Evolutionary conservation across 2,888 invertebrate species (phyloP).

Genomic region (Apamea anceps): DNA sequence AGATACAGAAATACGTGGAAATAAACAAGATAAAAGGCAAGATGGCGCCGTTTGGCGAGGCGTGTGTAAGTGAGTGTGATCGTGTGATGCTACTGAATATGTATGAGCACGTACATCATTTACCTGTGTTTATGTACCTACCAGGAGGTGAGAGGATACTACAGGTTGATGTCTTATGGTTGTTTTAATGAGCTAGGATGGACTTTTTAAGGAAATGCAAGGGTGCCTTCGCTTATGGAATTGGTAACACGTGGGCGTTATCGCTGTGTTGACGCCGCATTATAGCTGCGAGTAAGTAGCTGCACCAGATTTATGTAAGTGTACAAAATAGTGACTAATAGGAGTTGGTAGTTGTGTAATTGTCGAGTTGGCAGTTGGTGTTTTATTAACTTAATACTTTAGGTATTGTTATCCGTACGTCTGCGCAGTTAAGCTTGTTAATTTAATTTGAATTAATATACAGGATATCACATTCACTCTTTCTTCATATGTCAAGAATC

Average conservation of each 20-base stretch:
- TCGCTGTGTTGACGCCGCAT: background rate
- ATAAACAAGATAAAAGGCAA: constrained; percentile 61
- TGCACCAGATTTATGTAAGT: background rate
- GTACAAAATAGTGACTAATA: background rate
- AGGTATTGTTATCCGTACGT: background rate
- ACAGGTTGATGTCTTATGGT: constrained; percentile 35
- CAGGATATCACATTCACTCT: background rate
- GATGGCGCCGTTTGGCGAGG: constrained; percentile 61
- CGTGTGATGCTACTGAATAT: constrained; percentile 75
- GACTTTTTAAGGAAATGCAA: constrained; percentile 27
- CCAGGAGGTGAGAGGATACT: constrained; percentile 54
- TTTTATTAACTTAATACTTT: background rate
- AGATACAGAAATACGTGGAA: constrained; percentile 45
- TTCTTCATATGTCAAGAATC: constrained; percentile 17
- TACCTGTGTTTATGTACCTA: constrained; percentile 70
- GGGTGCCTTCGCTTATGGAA: background rate
- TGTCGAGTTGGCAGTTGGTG: background rate
- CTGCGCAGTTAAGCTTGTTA: no score
- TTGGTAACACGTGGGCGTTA: background rate
- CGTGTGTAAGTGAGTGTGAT: constrained; percentile 62
- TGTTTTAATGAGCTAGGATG: constrained; percentile 9
- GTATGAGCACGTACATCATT: constrained; percentile 78
- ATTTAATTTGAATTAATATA: background rate
- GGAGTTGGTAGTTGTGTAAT: background rate
- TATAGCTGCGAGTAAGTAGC: background rate